A percentile compares a stretch with the other conserved stretches of the same genome.
Evolutionary conservation across 2,797 vertebrate genomes (phyloP).

Genomic region (Falco concolor): DNA sequence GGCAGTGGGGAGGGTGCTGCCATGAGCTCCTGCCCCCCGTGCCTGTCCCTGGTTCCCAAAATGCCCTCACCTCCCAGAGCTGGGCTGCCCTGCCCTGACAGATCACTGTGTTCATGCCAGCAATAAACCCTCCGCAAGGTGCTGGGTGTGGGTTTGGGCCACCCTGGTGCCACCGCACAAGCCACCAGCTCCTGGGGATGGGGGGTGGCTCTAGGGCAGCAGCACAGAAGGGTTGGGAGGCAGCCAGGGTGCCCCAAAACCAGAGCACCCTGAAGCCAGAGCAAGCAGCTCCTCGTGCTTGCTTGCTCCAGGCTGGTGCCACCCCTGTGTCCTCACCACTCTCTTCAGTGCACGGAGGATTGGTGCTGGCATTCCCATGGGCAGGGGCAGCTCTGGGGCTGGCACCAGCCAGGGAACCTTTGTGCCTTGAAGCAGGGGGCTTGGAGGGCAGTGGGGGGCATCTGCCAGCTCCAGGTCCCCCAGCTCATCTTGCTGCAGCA

Average conservation of each 20-base stretch:
- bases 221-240: neutral
- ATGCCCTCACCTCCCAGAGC: fast-evolving
- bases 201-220: neutral
- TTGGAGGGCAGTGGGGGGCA: neutral
- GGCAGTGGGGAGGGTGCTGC: neutral
- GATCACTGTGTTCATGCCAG: constrained; percentile 62
- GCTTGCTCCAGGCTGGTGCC: neutral
- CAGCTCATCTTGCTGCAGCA: neutral
- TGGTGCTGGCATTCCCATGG: neutral
- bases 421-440: constrained; percentile 49
- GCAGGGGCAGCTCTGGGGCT: neutral
- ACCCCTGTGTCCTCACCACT: neutral
- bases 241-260: neutral
- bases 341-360: neutral
- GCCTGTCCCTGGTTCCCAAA: neutral
- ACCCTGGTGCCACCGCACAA: neutral
- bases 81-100: neutral
- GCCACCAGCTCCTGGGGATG: neutral
- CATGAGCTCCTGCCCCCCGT: neutral
- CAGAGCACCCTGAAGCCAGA: neutral
- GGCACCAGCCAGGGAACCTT: neutral
- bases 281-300: neutral
- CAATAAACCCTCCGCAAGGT: constrained; percentile 33
- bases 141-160: neutral
- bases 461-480: neutral